phyloP scores from a whole-genome alignment of 2,113 vertebrate genomes.

The Catharus minimus region DNA sequence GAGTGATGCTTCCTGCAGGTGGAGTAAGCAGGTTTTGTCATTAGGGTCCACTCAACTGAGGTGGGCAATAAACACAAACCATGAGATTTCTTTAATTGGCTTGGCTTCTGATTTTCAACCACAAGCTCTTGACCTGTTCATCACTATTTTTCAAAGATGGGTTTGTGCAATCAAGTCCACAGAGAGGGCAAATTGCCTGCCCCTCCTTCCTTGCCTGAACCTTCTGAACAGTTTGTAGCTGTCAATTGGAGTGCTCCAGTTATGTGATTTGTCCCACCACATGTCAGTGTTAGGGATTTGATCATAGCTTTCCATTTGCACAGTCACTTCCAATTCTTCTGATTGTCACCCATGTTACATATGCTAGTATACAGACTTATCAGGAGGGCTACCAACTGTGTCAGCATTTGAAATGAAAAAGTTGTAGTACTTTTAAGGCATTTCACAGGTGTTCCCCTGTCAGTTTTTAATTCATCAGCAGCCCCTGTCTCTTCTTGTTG shows the following conservation, averaged over 20 bases:
- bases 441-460: neutral
- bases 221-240: neutral
- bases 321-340: neutral
- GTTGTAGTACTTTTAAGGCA: neutral
- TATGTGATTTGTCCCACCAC: neutral
- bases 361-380: neutral
- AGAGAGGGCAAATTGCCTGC: neutral
- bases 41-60: neutral
- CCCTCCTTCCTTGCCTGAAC: neutral
- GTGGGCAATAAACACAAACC: neutral
- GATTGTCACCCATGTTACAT: neutral
- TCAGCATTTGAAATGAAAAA: neutral
- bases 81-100: neutral
- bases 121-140: neutral
- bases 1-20: neutral
- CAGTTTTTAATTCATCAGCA: neutral
- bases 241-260: fast-evolving
- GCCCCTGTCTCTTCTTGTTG: neutral
- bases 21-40: neutral
- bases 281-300: neutral
- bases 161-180: neutral
- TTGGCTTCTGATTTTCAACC: neutral
- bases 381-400: neutral
- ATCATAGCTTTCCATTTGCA: neutral
- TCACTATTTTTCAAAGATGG: neutral